phyloP scores from a whole-genome alignment of 2,113 vertebrate genomes.

The Chelonoidis abingdonii region DNA sequence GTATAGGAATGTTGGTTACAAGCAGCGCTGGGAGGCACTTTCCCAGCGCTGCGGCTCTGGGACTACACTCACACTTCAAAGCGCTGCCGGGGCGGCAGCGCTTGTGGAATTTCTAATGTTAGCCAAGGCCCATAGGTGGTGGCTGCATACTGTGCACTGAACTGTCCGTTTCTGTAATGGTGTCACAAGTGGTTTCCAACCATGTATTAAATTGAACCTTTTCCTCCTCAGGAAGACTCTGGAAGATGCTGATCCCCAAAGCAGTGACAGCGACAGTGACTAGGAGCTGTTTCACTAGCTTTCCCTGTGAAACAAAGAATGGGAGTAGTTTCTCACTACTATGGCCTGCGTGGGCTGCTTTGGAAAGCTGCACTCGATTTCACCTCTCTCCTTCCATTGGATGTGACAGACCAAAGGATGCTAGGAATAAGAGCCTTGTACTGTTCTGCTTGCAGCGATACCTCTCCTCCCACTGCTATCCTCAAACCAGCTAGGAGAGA shows the following conservation, averaged over 20 bases:
- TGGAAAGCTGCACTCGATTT: neutral
- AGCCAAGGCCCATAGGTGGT: too few species aligned
- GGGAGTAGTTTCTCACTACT: accelerated
- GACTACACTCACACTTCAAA: too few species aligned
- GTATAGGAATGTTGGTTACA: too few species aligned
- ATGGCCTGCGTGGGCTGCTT: accelerated
- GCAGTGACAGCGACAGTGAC: neutral
- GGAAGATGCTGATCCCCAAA: slow-evolving; percentile 36
- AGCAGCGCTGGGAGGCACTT: too few species aligned
- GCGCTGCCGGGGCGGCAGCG: too few species aligned
- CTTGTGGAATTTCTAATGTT: too few species aligned
- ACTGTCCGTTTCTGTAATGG: neutral
- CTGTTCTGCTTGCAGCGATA: neutral
- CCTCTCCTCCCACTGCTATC: neutral
- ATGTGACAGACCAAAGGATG: neutral
- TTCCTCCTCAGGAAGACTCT: slow-evolving; percentile 67
- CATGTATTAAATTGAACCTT: neutral
- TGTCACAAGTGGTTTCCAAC: neutral
- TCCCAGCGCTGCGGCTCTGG: too few species aligned
- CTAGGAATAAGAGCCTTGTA: neutral
- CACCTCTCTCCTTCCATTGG: neutral
- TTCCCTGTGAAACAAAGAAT: neutral
- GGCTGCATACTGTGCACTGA: neutral
- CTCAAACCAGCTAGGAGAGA: neutral
- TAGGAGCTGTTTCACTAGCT: neutral